Evolutionary conservation across 1,140 invertebrate genomes (phyloP), one percentile per base, ranked within the genome.

Genomic region (Oppia nitens): DNA sequence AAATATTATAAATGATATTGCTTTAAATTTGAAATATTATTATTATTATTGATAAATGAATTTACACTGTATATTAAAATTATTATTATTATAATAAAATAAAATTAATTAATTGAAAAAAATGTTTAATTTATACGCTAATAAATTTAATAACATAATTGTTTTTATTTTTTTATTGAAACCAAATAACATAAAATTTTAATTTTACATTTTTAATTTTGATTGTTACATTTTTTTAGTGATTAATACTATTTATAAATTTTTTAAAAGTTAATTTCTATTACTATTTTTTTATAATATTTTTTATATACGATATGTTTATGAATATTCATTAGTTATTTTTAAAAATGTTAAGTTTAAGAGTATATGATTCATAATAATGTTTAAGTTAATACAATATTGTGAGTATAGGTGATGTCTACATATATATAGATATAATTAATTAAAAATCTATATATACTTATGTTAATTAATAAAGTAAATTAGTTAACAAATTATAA

Each of bases 341-440:
- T n/a, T 47, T 47, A 2, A 2, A n/a, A 47, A 9, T n/a, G 17
- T 47, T 47, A n/a, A 11, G 6, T 50, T 21, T 6, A 25, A 21
- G 17, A 20, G 48, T 51, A n/a, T 23, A 54, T 17, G 20, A 47
- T 14, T 2, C 24, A 6, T 11, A 76, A 79, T 81, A 77, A 79
- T 96, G 91, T 93, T 91, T 82, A 98, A 93, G 77, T 98, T 96
- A 79, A 89, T n/a, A n/a, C n/a, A n/a, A n/a, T n/a, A n/a, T n/a
- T n/a, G n/a, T n/a, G n/a, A n/a, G n/a, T n/a, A 86, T 68, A 97
- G 78, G 57, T 79, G 78, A 70, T 83, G 81, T 78, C 97, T 85
- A 67, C 87, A 92, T 87, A 95, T 95, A 91, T 93, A 98, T 65
- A 93, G 92, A 71, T 97, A 96, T 69, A 97, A 80, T 77, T 95